Percentiles rank a stretch among this genome's conserved stretches.
These are phyloP conservation scores for Poeciliopsis occidentalis DNA, from an alignment of 2,113 vertebrate genomes.

Conservation along the genomic window DNA sequence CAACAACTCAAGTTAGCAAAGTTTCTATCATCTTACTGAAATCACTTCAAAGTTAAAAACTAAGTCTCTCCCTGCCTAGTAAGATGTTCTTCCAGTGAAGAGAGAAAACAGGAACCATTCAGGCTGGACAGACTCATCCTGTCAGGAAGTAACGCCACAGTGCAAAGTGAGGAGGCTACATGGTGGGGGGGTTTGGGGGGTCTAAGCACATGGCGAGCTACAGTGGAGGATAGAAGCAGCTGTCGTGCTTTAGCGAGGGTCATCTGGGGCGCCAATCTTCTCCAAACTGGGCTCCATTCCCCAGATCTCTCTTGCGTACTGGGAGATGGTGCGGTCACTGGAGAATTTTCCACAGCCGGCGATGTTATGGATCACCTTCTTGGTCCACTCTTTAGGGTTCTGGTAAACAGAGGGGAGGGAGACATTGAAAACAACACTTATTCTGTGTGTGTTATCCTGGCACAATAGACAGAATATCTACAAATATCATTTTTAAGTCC, in stretches of 20 bases:
- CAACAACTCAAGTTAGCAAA: background rate
- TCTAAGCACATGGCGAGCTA: conserved; percentile 1
- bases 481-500: too few species aligned
- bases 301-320: conserved; percentile 93
- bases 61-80: background rate
- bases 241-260: conserved; percentile 58
- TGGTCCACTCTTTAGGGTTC: conserved; percentile 91
- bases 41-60: background rate
- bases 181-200: background rate
- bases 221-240: background rate
- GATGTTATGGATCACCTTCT: conserved; percentile 91
- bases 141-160: conserved; percentile 38
- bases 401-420: conserved; percentile 36
- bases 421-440: background rate
- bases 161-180: conserved; percentile 47
- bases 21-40: background rate
- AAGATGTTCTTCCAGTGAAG: conserved; percentile 21
- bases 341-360: conserved; percentile 90
- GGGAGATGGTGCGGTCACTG: conserved; percentile 90
- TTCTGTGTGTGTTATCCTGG: too few species aligned
- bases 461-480: too few species aligned
- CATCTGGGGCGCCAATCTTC: conserved; percentile 86
- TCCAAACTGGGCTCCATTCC: conserved; percentile 86
- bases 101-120: background rate
- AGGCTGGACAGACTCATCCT: background rate